phyloP scores from a whole-genome alignment of 2,888 invertebrate species.

The Anoplius nigerrimus region DNA sequence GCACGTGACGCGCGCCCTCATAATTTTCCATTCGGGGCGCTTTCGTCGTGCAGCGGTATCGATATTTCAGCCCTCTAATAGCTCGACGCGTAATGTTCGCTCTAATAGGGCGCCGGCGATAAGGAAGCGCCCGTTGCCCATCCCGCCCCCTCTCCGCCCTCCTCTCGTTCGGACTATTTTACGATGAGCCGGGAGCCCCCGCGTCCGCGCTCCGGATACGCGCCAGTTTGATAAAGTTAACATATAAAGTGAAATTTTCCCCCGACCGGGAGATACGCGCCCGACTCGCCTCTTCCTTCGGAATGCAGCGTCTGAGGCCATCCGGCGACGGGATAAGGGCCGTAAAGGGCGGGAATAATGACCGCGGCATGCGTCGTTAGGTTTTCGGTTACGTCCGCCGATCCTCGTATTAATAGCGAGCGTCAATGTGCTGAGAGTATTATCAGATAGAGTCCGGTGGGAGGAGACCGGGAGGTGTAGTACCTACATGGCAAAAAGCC shows the following conservation, averaged over 20 bases:
- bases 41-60: constrained; percentile 20
- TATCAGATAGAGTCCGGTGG: too few relatives aligned
- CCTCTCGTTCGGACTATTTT: constrained; percentile 31
- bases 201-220: neutral
- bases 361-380: too few relatives aligned
- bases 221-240: neutral
- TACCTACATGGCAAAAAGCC: too few relatives aligned
- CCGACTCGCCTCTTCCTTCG: neutral
- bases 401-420: too few relatives aligned
- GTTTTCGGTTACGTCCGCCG: too few relatives aligned
- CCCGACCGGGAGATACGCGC: constrained; percentile 13
- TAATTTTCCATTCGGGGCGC: constrained; percentile 35
- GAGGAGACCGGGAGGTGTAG: too few relatives aligned
- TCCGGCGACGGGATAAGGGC: too few relatives aligned
- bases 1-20: neutral
- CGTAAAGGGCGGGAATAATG: too few relatives aligned
- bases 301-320: too few relatives aligned
- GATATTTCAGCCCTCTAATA: constrained; percentile 39
- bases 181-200: constrained; percentile 18
- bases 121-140: constrained; percentile 24
- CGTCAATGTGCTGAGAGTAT: too few relatives aligned
- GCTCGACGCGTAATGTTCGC: constrained; percentile 21
- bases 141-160: constrained; percentile 29
- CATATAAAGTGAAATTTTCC: neutral
- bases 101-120: constrained; percentile 38